A percentile compares a stretch with the other conserved stretches of the same genome.
phyloP scores from a whole-genome alignment of 1,140 invertebrate species.

The Marisa cornuarietis region DNA sequence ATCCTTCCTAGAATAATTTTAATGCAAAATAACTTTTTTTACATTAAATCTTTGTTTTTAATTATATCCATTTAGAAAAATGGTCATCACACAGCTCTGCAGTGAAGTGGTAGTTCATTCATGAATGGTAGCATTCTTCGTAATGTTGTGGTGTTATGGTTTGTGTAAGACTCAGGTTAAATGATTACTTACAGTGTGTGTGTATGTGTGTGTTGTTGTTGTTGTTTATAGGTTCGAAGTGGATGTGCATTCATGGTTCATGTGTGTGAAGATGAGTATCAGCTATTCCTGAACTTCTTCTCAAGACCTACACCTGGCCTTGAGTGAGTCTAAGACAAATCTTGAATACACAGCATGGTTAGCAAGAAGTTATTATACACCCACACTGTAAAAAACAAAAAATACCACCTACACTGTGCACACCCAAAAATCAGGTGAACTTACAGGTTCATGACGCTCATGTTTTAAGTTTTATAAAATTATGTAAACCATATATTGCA shows the following conservation, averaged over 20 bases:
- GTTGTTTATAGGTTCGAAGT: slow-evolving; percentile 73
- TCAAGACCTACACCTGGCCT: slow-evolving; percentile 73
- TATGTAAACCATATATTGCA: too few relatives aligned
- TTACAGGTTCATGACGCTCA: too few relatives aligned
- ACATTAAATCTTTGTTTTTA: neutral
- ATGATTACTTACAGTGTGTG: neutral
- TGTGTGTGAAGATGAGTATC: slow-evolving; percentile 90
- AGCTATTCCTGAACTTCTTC: slow-evolving; percentile 91
- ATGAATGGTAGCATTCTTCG: too few relatives aligned
- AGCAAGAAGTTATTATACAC: too few relatives aligned
- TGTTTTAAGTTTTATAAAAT: too few relatives aligned
- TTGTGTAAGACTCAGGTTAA: too few relatives aligned
- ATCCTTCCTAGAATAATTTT: too few relatives aligned
- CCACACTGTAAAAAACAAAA: too few relatives aligned
- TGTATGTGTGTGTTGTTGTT: neutral
- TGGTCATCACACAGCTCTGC: neutral
- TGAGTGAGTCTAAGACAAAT: slow-evolving; percentile 69
- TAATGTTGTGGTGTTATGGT: too few relatives aligned
- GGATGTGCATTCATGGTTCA: slow-evolving; percentile 90
- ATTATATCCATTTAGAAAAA: neutral
- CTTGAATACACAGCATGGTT: neutral
- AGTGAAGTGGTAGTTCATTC: too few relatives aligned
- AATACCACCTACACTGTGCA: too few relatives aligned
- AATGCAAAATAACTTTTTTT: neutral
- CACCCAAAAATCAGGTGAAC: too few relatives aligned